These are phyloP conservation scores for Agonopterix arenella DNA, from an alignment of 2,888 invertebrate species.

Conservation along the genomic window DNA sequence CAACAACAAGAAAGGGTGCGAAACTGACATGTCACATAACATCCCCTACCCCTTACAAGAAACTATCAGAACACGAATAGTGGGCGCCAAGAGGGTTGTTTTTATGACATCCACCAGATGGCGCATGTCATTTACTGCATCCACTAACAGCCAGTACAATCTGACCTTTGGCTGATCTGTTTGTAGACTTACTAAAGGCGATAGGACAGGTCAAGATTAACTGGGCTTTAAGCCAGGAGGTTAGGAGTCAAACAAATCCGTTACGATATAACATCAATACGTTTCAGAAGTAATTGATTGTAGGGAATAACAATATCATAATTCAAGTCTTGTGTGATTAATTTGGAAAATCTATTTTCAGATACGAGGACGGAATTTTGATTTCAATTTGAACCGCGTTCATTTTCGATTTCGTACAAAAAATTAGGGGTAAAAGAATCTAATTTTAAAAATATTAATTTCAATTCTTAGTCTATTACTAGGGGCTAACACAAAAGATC, in stretches of 20 bases:
- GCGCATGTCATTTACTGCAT: slow-evolving; percentile 67
- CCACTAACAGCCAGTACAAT: slow-evolving; percentile 31
- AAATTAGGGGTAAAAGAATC: too few species aligned
- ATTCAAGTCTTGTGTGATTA: slow-evolving; percentile 29
- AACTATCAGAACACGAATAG: slow-evolving; percentile 60
- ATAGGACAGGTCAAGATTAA: slow-evolving; percentile 18
- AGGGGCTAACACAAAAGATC: too few species aligned
- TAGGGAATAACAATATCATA: slow-evolving; percentile 63
- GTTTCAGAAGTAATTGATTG: slow-evolving; percentile 54
- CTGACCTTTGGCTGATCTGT: slow-evolving; percentile 22
- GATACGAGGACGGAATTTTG: too few species aligned
- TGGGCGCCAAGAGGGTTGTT: slow-evolving; percentile 59
- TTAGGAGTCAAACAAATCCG: slow-evolving; percentile 69
- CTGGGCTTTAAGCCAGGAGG: slow-evolving; percentile 41
- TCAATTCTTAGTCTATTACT: too few species aligned
- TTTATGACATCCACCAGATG: slow-evolving; percentile 70
- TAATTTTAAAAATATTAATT: too few species aligned
- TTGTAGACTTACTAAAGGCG: slow-evolving; percentile 3
- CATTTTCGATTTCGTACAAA: too few species aligned
- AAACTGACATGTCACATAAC: background rate
- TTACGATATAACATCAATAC: slow-evolving; percentile 61
- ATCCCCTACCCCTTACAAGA: slow-evolving; percentile 51
- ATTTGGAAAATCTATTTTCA: background rate
- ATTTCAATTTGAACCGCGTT: too few species aligned
- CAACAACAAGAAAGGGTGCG: background rate